Evolutionary conservation across 2,113 vertebrate species (phyloP).

Genomic region (Oncorhynchus tshawytscha): DNA sequence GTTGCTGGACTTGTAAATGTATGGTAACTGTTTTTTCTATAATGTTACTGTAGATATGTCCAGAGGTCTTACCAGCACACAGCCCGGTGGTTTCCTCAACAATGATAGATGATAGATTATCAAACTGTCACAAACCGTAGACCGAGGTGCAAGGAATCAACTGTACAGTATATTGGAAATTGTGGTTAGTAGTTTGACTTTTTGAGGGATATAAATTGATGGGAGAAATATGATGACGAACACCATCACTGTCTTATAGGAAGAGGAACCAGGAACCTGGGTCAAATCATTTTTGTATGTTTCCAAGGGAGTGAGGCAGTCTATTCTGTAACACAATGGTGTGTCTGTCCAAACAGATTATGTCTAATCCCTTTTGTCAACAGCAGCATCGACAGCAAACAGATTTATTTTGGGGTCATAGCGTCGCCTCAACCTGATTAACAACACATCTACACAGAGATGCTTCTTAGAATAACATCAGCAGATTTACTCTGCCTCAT

Average conservation of each 20-base stretch:
- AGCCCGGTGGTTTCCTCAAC: neutral
- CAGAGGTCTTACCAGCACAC: neutral
- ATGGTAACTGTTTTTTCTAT: slow-evolving; percentile 16
- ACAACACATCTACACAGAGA: slow-evolving; percentile 21
- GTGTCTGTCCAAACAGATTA: slow-evolving; percentile 18
- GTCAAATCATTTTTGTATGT: too few species aligned
- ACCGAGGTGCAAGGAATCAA: slow-evolving; percentile 30
- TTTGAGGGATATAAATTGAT: slow-evolving; percentile 45
- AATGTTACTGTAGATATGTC: neutral
- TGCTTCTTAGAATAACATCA: neutral
- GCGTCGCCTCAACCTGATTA: neutral
- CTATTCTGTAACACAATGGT: slow-evolving; percentile 36
- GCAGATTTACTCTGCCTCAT: neutral
- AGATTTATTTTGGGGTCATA: slow-evolving; percentile 39
- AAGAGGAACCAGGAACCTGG: slow-evolving; percentile 35
- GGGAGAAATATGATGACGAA: slow-evolving; percentile 48
- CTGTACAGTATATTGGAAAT: neutral
- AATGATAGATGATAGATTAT: neutral
- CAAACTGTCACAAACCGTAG: neutral
- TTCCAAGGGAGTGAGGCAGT: slow-evolving; percentile 9
- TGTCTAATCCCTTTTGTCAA: slow-evolving; percentile 52
- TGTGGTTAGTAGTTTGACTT: slow-evolving; percentile 2
- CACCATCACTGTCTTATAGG: slow-evolving; percentile 42
- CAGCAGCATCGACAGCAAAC: slow-evolving; percentile 18
- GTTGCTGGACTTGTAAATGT: slow-evolving; percentile 38